Evolutionary conservation across 1,140 invertebrate genomes (phyloP).

Genomic region (Danaus melanippus): DNA sequence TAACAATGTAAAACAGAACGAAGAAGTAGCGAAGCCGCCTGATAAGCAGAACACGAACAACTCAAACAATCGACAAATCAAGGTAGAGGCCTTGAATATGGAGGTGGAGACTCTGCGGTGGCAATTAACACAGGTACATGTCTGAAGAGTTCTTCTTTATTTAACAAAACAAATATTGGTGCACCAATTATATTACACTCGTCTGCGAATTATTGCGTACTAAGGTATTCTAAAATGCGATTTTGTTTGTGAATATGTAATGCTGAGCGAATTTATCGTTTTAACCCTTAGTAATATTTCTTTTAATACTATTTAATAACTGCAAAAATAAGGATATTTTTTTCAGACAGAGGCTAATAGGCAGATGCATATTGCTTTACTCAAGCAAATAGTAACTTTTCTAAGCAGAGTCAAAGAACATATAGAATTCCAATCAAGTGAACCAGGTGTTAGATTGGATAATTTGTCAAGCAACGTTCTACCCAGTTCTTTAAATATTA

Average conservation of each 20-base stretch:
- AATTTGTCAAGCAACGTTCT: slow-evolving; percentile 56
- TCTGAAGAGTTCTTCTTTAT: slow-evolving; percentile 3
- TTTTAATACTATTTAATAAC: slow-evolving; percentile 11
- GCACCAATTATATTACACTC: slow-evolving; percentile 31
- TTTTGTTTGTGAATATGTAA: slow-evolving; percentile 24
- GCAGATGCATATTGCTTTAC: slow-evolving; percentile 84
- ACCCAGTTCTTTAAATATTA: slow-evolving; percentile 48
- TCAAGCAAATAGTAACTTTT: slow-evolving; percentile 84
- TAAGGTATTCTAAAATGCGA: not conserved
- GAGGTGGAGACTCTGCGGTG: slow-evolving; percentile 85
- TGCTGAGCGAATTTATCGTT: slow-evolving; percentile 20
- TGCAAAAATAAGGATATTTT: slow-evolving; percentile 37
- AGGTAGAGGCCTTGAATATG: slow-evolving; percentile 80
- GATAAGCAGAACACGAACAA: slow-evolving; percentile 32
- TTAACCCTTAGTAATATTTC: slow-evolving; percentile 9
- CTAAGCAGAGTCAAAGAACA: slow-evolving; percentile 80
- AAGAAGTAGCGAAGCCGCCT: slow-evolving; percentile 36
- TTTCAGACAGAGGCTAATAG: slow-evolving; percentile 82
- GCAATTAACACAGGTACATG: slow-evolving; percentile 83
- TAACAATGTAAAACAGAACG: slow-evolving; percentile 35
- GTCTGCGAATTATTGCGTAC: too few relatives aligned
- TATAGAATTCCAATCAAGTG: slow-evolving; percentile 64
- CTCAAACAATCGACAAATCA: slow-evolving; percentile 49
- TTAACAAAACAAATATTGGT: slow-evolving; percentile 24
- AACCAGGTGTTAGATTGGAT: slow-evolving; percentile 30